Evolutionary conservation across 2,888 invertebrate species (phyloP).

Genomic region (Campoletis raptor): DNA sequence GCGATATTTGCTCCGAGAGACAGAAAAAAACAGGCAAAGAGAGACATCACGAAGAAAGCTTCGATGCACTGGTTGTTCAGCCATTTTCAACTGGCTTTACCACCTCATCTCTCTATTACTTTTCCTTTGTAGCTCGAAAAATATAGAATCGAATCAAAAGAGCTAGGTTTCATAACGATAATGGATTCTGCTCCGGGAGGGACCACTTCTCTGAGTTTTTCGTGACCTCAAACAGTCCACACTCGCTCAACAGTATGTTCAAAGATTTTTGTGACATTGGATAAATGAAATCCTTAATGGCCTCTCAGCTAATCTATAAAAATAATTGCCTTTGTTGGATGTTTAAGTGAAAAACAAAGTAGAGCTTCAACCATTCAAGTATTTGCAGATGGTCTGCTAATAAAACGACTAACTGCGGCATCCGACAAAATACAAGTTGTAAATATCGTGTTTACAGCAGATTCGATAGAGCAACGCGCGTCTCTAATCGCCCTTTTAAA

Average conservation of each 20-base stretch:
- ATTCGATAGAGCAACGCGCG: conserved; percentile 49
- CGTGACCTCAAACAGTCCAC: conserved; percentile 33
- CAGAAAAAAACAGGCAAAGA: neutral
- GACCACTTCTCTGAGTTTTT: conserved; percentile 36
- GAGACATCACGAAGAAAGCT: conserved; percentile 3
- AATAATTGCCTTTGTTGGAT: conserved; percentile 58
- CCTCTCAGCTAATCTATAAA: conserved; percentile 35
- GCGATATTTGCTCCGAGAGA: conserved; percentile 63
- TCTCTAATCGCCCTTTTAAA: conserved; percentile 67
- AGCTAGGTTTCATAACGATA: conserved; percentile 72
- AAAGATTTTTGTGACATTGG: conserved; percentile 49
- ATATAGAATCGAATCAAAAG: conserved; percentile 70
- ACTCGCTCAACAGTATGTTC: conserved; percentile 19
- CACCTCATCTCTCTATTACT: conserved; percentile 55
- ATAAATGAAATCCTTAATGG: conserved; percentile 53
- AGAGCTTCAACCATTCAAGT: neutral
- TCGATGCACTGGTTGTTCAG: conserved; percentile 39
- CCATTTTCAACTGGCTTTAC: conserved; percentile 60
- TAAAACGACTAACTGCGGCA: neutral
- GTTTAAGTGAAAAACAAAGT: conserved; percentile 5
- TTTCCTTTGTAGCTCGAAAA: conserved; percentile 62
- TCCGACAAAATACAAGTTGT: conserved; percentile 25
- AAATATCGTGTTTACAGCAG: conserved; percentile 23
- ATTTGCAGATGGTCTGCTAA: conserved; percentile 1
- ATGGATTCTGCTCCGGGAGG: conserved; percentile 67